Base-by-base conservation (phyloP, 2,888 invertebrate species). In the Hyposoter didymator region DNA sequence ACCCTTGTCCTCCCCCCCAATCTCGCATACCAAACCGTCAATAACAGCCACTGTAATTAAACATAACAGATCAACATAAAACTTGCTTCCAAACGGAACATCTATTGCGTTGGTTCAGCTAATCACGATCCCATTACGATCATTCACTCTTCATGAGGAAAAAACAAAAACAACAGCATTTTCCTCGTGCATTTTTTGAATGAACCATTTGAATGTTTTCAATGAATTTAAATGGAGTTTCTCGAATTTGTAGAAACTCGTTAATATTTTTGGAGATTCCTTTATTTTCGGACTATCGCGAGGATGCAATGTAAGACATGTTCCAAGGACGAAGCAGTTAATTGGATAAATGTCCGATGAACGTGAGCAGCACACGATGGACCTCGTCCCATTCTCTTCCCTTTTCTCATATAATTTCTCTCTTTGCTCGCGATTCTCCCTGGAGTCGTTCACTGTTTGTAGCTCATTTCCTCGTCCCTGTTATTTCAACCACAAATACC, bases 301-400 rank as follows among this genome's bases (percentile, higher is more conserved):
- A 12, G 17, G 28, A 28, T 49, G 45, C 55, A 66, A 39, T 66
- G 8, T 66, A 73, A 73, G 72, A 80, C 62, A 52, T 39, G 35
- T 67, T 47, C 70, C 22, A 89, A 89, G 89, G 89, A 90, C 89
- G 90, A 91, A 91, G 89, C 92, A 90, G 93, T 93, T 93, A 93
- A 93, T 93, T 93, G 93, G 93, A 93, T 93, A 93, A 93, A 93
- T 93, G 93, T 93, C 93, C 92, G 91, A 92, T 90, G 91, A 92
- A 91, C 90, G 90, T 59, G 82, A 82, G 72, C 28, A 28, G n/a
- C 78, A 91, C 78, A 90, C 89, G 90, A 89, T 87, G 89, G 88
- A 89, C 87, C 89, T 87, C 85, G 88, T 83, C 81, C 88, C 88
- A 87, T 85, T 73, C 88, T 87, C 84, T 84, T 39, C 39, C 81